Conservation (phyloP, 2,888 invertebrate genomes). For the Theretra japonica region DNA sequence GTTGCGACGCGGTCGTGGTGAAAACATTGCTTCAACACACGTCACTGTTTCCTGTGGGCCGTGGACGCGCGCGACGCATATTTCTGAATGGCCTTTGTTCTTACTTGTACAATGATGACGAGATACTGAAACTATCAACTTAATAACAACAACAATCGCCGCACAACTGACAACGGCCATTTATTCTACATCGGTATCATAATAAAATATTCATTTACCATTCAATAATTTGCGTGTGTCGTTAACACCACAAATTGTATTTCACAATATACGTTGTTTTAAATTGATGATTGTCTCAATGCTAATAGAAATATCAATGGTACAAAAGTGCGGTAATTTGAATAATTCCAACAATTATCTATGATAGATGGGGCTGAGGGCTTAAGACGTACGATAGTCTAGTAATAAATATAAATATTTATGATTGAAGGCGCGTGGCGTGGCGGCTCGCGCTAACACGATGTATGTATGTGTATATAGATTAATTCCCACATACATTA, state of each 20-base stretch:
- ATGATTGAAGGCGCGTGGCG: conserved; percentile 60
- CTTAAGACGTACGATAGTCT: conserved; percentile 23
- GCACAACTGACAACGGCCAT: conserved; percentile 12
- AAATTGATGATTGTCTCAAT: conserved; percentile 22
- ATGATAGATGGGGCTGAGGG: conserved; percentile 31
- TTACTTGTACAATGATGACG: conserved; percentile 68
- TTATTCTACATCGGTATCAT: neutral
- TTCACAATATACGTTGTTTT: neutral
- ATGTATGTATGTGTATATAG: conserved; percentile 55
- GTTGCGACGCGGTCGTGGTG: conserved; percentile 64
- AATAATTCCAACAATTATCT: conserved; percentile 35
- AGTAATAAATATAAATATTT: conserved; percentile 50
- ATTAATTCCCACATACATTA: conserved; percentile 74
- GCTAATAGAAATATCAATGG: conserved; percentile 34
- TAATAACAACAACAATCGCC: conserved; percentile 43
- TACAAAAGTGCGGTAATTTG: conserved; percentile 33
- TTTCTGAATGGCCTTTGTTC: conserved; percentile 82
- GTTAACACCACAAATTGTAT: conserved; percentile 22
- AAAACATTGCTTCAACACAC: conserved; percentile 77
- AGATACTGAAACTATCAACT: conserved; percentile 54
- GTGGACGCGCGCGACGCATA: conserved; percentile 64
- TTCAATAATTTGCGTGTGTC: conserved; percentile 4
- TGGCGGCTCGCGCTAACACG: conserved; percentile 54
- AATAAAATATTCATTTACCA: conserved; percentile 6
- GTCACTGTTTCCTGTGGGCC: conserved; percentile 72